Conservation (phyloP, 2,113 vertebrate genomes). For the Megaleporinus macrocephalus region DNA sequence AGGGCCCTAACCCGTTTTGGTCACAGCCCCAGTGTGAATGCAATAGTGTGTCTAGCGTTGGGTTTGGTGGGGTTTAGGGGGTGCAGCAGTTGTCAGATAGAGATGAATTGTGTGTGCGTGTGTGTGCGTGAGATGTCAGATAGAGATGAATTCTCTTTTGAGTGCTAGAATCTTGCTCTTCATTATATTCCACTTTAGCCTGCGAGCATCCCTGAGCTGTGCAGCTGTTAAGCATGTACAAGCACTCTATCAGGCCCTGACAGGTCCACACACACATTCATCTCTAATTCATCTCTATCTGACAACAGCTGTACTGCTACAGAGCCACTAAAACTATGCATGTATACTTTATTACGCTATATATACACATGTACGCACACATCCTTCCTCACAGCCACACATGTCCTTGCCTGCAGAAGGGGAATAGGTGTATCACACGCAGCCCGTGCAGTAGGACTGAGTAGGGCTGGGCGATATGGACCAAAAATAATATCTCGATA, state of each 20-base stretch:
- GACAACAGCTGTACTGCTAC: conserved; percentile 44
- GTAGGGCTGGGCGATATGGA: too few species aligned
- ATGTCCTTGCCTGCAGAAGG: not conserved
- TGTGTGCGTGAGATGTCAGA: conserved; percentile 83
- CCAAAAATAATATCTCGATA: too few species aligned
- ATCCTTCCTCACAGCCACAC: not conserved
- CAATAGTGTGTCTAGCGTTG: not conserved
- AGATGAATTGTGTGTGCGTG: conserved; percentile 42
- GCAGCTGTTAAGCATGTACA: conserved; percentile 94
- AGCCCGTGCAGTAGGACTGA: not conserved
- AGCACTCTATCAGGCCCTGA: conserved; percentile 94
- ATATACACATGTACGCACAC: not conserved
- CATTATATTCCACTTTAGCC: conserved; percentile 91
- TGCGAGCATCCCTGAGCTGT: conserved; percentile 86
- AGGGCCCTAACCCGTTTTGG: too few species aligned
- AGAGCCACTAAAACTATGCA: conserved; percentile 8
- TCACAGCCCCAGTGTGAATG: not conserved
- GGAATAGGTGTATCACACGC: not conserved
- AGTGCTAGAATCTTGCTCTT: conserved; percentile 81
- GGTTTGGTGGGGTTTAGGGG: conserved; percentile 7
- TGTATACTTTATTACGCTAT: conserved; percentile 2
- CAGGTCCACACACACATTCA: conserved; percentile 79
- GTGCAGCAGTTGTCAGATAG: conserved; percentile 29
- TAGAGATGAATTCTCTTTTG: conserved; percentile 94
- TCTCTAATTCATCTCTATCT: conserved; percentile 38